Percentiles rank a stretch among this genome's conserved stretches.
These are phyloP conservation scores for Babylonia areolata DNA, from an alignment of 1,140 invertebrate genomes.

Conservation along the genomic window DNA sequence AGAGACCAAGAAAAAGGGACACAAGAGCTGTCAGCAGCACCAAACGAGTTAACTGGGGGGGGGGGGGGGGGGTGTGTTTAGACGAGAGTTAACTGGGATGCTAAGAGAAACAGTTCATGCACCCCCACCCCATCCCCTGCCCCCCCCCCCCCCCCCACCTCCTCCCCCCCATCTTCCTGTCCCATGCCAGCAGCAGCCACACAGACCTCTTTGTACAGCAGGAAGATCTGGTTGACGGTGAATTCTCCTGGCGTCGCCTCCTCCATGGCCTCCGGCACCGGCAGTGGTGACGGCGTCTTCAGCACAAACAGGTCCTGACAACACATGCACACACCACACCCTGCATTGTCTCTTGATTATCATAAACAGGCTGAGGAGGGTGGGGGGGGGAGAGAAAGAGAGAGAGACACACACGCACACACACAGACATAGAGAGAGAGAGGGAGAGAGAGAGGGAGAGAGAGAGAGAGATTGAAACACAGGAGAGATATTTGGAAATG, in stretches of 20 bases:
- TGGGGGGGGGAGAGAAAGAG: constrained; percentile 14
- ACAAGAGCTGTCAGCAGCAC: no score
- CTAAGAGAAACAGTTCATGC: no score
- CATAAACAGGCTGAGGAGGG: not conserved
- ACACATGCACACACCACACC: not conserved
- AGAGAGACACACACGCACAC: not conserved
- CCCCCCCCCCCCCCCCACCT: no score
- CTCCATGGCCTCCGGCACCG: constrained; percentile 64
- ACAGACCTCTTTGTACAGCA: constrained; percentile 67
- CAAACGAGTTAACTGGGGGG: no score
- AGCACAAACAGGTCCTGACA: constrained; percentile 70
- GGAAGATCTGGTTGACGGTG: constrained; percentile 70
- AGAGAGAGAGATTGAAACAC: no score
- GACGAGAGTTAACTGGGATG: no score
- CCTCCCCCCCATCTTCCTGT: not conserved
- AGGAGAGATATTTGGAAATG: no score
- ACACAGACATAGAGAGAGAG: no score
- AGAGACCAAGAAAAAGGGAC: not conserved
- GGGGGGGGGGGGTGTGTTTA: no score
- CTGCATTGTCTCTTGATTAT: no score
- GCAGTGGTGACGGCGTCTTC: constrained; percentile 68
- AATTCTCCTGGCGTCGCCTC: constrained; percentile 63
- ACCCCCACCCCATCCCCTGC: no score
- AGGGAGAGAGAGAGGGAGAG: no score
- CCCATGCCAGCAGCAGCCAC: not conserved